Base-by-base conservation (phyloP, 2,113 vertebrate species). In the Strix uralensis region DNA sequence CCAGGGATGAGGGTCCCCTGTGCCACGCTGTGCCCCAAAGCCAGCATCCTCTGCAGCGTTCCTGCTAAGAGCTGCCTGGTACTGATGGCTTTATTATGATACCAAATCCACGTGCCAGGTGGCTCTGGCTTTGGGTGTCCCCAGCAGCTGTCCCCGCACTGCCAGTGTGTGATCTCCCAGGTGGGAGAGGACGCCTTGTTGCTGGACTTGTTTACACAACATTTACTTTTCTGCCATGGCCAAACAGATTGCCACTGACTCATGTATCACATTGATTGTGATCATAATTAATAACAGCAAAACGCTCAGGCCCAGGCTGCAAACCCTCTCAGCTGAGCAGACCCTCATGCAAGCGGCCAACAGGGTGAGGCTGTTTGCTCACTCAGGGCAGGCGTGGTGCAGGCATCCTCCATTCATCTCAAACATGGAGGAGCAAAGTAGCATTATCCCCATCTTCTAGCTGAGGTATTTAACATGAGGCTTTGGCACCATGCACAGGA, bases 251-350 rank as follows among this genome's bases (percentile, higher is more conserved):
- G 36, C n/a, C 0, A 0, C 62, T 38, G 86, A 42, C 26, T 91
- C 55, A 30, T 0, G 1, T 42, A 26, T 26, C 0, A 0, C 21
- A 6, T 22, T n/a, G 42, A 26, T 25, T 36, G 13, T 23, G 36
- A 42, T 34, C 16, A 3, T 26, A 44, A 67, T 81, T n/a, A 67
- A 38, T 5, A 57, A 9, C 30, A 77, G n/a, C 51, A 59, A 14
- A 71, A 15, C 11, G 4, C 47, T n/a, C 29, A 7, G 15, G 49
- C 7, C 54, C 32, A 15, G 38, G 66, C 66, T 61, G 61, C 32
- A 47, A 67, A 2, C 12, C 15, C 40, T 14, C 66, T 86, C 57
- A 23, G 51, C 61, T 38, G 78, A 63, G 61, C 16, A 59, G 54
- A 34, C 4, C 47, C 42, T 82, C 4, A 0, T 3, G 2, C 1